These are phyloP conservation scores for Ivindomyrus marchei DNA, from an alignment of 2,113 vertebrate species.

Conservation along the genomic window DNA sequence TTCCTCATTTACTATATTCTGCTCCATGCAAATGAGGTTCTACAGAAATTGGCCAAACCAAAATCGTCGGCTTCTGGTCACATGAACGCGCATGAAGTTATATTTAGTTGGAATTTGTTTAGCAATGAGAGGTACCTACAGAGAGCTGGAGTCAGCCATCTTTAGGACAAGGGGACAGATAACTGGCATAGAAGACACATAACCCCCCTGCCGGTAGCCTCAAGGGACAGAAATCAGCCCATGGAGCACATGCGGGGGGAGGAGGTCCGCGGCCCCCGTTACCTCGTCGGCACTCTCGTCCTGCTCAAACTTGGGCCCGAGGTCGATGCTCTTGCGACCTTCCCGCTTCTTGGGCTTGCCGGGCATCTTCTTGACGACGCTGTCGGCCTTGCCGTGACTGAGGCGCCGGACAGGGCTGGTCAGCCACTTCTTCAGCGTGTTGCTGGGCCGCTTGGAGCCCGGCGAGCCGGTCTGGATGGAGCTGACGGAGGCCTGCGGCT, in stretches of 20 bases:
- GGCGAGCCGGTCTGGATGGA: slow-evolving; percentile 80
- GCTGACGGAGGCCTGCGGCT: slow-evolving; percentile 73
- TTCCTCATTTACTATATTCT: neutral
- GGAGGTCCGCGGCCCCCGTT: neutral
- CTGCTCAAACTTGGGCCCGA: slow-evolving; percentile 67
- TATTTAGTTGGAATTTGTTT: neutral
- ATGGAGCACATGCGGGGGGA: neutral
- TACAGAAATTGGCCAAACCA: neutral
- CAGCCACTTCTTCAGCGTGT: slow-evolving; percentile 95
- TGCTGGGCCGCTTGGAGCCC: slow-evolving; percentile 84
- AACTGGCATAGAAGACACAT: neutral
- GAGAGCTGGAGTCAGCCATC: neutral
- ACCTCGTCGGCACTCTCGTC: slow-evolving; percentile 78
- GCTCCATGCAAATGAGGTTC: neutral
- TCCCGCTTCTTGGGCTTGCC: slow-evolving; percentile 77
- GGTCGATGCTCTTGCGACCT: slow-evolving; percentile 72
- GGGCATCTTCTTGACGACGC: slow-evolving; percentile 80
- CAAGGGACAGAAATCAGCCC: too few relatives aligned
- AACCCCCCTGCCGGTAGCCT: neutral
- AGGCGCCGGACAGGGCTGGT: slow-evolving; percentile 88
- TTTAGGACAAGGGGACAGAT: neutral
- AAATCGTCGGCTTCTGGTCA: neutral
- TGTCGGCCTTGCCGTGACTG: slow-evolving; percentile 89
- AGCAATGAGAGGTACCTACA: neutral
- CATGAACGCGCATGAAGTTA: neutral